These are phyloP conservation scores for Muscicapa comitata DNA, from an alignment of 2,797 vertebrate genomes.

Conservation along the genomic window DNA sequence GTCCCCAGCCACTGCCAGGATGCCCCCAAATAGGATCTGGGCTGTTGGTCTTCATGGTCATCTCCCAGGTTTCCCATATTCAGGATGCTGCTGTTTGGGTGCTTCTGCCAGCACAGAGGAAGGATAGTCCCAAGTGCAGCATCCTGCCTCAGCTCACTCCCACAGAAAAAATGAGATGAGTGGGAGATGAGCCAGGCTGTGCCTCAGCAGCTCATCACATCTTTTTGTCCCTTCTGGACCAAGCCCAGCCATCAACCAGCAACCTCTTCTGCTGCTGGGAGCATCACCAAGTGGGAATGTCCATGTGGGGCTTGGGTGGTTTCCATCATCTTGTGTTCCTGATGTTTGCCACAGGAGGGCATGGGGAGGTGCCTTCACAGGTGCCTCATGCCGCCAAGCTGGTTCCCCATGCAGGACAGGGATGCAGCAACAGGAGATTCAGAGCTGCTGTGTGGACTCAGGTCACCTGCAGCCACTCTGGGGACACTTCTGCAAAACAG, in stretches of 20 bases:
- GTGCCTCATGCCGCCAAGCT: background rate
- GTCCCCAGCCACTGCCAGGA: background rate
- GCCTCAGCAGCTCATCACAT: background rate
- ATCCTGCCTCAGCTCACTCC: fast-evolving
- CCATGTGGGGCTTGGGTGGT: fast-evolving
- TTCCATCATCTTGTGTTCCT: background rate
- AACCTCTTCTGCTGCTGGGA: background rate
- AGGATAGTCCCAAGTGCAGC: background rate
- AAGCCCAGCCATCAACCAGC: fast-evolving
- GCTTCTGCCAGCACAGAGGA: background rate
- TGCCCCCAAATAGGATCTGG: fast-evolving
- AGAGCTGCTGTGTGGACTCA: background rate
- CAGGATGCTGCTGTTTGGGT: fast-evolving
- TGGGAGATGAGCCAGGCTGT: background rate
- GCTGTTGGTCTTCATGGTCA: background rate
- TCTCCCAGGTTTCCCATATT: background rate
- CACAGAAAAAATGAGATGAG: background rate
- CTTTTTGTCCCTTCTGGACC: fast-evolving
- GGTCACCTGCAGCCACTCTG: background rate
- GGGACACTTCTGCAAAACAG: background rate
- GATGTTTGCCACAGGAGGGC: background rate
- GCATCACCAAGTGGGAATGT: background rate
- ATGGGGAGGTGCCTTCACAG: fast-evolving
- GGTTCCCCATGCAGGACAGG: fast-evolving
- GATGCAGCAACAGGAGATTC: background rate